Conservation (phyloP, 2,113 vertebrate species). For the Heterocephalus glaber region DNA sequence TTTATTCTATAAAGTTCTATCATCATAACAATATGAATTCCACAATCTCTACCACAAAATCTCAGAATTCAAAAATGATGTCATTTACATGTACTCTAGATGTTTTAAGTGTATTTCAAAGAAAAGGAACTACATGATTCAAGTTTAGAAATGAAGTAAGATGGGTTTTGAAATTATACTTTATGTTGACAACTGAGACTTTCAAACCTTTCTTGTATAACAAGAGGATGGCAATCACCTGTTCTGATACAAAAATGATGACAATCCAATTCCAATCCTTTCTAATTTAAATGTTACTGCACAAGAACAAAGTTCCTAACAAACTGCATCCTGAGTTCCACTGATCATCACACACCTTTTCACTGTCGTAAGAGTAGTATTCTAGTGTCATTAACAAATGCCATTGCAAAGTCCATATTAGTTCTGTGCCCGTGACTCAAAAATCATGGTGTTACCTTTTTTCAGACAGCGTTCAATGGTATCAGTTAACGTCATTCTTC, state of each 20-base stretch:
- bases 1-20: slow-evolving; percentile 17
- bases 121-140: background rate
- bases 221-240: background rate
- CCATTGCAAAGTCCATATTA: background rate
- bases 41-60: slow-evolving; percentile 26
- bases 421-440: background rate
- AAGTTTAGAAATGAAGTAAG: slow-evolving; percentile 35
- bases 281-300: background rate
- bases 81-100: background rate
- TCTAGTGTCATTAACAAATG: background rate
- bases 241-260: background rate
- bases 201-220: background rate
- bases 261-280: background rate
- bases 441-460: slow-evolving; percentile 89
- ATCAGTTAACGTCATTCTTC: slow-evolving; percentile 97
- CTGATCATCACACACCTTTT: background rate
- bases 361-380: background rate
- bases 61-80: slow-evolving; percentile 34
- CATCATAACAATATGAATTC: slow-evolving; percentile 11
- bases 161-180: background rate
- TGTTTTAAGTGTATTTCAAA: background rate
- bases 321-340: background rate
- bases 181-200: background rate
- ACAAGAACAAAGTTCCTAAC: background rate
- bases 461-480: slow-evolving; percentile 97